phyloP scores from a whole-genome alignment of 2,888 invertebrate genomes.

The Ochropleura plecta region DNA sequence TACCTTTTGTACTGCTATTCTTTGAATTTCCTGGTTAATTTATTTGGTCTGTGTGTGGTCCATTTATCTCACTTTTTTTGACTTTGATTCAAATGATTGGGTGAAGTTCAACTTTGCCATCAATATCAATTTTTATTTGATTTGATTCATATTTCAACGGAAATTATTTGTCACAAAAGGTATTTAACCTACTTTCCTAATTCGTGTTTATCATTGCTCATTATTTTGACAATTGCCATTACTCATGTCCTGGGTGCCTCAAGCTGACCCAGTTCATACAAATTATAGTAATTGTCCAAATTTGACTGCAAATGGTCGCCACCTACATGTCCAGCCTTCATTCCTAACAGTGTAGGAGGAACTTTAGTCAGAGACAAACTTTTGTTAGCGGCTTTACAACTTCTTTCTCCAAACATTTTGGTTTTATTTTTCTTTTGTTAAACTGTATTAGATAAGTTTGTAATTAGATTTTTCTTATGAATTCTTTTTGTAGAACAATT shows the following conservation, averaged over 20 bases:
- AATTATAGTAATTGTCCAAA: constrained; percentile 80
- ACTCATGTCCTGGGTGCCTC: constrained; percentile 74
- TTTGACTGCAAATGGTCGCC: constrained; percentile 66
- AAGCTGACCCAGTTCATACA: constrained; percentile 74
- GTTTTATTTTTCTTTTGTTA: not conserved
- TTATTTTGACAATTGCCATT: constrained; percentile 71
- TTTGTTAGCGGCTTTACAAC: constrained; percentile 12
- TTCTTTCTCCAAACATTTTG: constrained; percentile 3
- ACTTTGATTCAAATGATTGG: constrained; percentile 12
- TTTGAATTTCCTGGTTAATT: constrained; percentile 18
- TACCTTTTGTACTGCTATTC: constrained; percentile 11
- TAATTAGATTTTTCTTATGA: constrained; percentile 32
- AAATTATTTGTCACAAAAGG: constrained; percentile 47
- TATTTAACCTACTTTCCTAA: constrained; percentile 61
- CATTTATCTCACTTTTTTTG: not conserved
- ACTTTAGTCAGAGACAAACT: constrained; percentile 38
- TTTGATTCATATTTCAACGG: constrained; percentile 26
- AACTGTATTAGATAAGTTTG: constrained; percentile 20
- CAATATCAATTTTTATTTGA: constrained; percentile 33
- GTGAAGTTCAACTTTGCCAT: constrained; percentile 23
- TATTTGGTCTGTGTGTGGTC: constrained; percentile 16
- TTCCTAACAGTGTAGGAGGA: constrained; percentile 69
- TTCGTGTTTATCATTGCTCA: constrained; percentile 59
- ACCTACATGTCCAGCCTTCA: constrained; percentile 63
- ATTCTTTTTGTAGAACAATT: constrained; percentile 37